These are phyloP conservation scores for Mesorhabditis spiculigera DNA, from an alignment of 2,888 invertebrate species.

Conservation along the genomic window DNA sequence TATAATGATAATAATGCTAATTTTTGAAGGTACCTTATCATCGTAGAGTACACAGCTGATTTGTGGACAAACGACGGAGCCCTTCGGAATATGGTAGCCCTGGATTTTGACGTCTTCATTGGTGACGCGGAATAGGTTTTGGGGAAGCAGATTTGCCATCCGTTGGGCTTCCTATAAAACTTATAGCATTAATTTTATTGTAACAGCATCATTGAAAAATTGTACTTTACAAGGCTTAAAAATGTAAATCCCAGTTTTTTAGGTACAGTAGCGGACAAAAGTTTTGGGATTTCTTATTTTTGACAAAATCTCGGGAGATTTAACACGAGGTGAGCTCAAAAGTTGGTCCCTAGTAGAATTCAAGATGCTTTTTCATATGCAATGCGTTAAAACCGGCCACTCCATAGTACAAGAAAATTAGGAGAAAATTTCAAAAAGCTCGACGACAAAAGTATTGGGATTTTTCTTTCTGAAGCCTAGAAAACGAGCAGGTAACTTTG, in stretches of 20 bases:
- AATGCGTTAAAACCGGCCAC: too few relatives aligned
- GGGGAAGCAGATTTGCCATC: conserved; percentile 22
- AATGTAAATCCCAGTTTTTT: background rate
- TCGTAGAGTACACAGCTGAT: conserved; percentile 23
- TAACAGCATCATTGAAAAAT: background rate
- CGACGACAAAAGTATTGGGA: too few relatives aligned
- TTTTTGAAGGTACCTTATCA: conserved; percentile 13
- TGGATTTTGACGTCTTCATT: conserved; percentile 20
- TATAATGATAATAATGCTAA: background rate
- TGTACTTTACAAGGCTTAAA: background rate
- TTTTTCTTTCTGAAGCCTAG: too few relatives aligned
- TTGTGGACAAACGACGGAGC: conserved; percentile 23
- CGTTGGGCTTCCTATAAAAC: conserved; percentile 18
- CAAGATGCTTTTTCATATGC: too few relatives aligned
- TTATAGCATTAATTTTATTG: background rate
- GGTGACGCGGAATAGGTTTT: conserved; percentile 20
- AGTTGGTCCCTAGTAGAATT: too few relatives aligned
- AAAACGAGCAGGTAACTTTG: too few relatives aligned
- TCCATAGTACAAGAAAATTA: too few relatives aligned
- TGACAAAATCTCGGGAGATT: too few relatives aligned
- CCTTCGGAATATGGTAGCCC: conserved; percentile 17
- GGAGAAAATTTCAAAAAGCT: too few relatives aligned
- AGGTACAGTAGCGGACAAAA: too few relatives aligned
- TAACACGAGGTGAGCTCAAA: too few relatives aligned
- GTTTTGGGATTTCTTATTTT: too few relatives aligned